Evolutionary conservation across 2,113 vertebrate genomes (phyloP), one percentile per base, ranked within the genome.

Genomic region (Gila orcuttii): DNA sequence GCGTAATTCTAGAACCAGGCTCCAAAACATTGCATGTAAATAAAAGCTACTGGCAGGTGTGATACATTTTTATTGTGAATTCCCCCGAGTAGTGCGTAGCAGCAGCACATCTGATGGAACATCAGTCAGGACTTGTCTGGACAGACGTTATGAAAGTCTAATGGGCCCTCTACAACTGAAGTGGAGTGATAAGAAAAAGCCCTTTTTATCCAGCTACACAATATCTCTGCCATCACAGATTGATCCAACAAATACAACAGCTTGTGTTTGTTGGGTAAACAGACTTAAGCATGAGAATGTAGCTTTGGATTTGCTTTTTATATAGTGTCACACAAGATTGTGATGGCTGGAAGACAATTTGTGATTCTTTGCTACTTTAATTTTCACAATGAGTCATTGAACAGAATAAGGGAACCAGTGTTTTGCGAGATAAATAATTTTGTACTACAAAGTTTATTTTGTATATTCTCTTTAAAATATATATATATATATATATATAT

Each of bases 91-190:
- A 47, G 86, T 64, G 47, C 28, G 36, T 68, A 79, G 28, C 55
- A 80, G 57, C 68, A 36, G 33, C 69, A 73, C 55, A 59, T 74
- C 64, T 57, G 47, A 82, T 57, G 57, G 21, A 80, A 71, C 82
- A 71, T 80, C 60, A 28, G 79, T 79, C 47, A 69, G 28, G 78
- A 76, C 45, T 23, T 59, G 47, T 62, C 69, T 69, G 47, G 19
- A 75, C 86, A 85, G 86, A 68, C 3, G 68, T 73, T 83, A 85
- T 55, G 60, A 68, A 80, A 74, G 85, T 79, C 15, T 71, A 83
- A 64, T 66, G 69, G 33, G 79, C 42, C 45, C 31, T 64, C 69
- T 12, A 69, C 69, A 74, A 57, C 82, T 39, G 33, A 73, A 86
- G 42, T 39, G n/a, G 11, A 60, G 50, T 62, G 57, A 78, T 60